A percentile compares a stretch with the other conserved stretches of the same genome.
Evolutionary conservation across 2,888 invertebrate species (phyloP).

Genomic region (Mythimna ferrago): DNA sequence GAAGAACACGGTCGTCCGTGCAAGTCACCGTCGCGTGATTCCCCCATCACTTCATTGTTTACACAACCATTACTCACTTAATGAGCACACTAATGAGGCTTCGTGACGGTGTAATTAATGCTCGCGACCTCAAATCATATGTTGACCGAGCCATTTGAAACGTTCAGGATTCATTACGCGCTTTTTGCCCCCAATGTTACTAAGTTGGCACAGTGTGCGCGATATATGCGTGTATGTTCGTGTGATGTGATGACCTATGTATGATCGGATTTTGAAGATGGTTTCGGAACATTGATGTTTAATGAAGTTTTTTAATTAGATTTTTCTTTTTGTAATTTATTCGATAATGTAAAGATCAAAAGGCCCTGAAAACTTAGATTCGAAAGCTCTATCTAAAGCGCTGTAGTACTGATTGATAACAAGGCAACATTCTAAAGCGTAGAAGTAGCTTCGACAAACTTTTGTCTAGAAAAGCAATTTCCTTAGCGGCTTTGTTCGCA

Average conservation of each 20-base stretch:
- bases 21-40: conserved; percentile 86
- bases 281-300: not conserved
- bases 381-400: not conserved
- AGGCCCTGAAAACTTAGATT: not conserved
- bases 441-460: conserved; percentile 24
- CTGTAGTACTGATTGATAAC: conserved; percentile 3
- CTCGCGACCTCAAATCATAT: conserved; percentile 63
- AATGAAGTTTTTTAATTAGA: not conserved
- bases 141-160: conserved; percentile 48
- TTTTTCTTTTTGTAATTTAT: not conserved
- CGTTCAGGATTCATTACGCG: conserved; percentile 55
- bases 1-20: conserved; percentile 72
- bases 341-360: not conserved
- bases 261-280: not conserved
- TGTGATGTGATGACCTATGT: too few species aligned
- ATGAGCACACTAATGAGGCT: conserved; percentile 81
- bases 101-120: conserved; percentile 84
- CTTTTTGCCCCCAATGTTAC: conserved; percentile 24
- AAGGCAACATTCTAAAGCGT: conserved; percentile 1
- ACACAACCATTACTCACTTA: conserved; percentile 82
- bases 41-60: conserved; percentile 83
- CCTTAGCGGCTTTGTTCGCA: conserved; percentile 44
- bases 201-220: conserved; percentile 21
- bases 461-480: conserved; percentile 51
- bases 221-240: conserved; percentile 1